Base-by-base conservation (phyloP, 2,797 vertebrate genomes). In the Microtus agrestis region DNA sequence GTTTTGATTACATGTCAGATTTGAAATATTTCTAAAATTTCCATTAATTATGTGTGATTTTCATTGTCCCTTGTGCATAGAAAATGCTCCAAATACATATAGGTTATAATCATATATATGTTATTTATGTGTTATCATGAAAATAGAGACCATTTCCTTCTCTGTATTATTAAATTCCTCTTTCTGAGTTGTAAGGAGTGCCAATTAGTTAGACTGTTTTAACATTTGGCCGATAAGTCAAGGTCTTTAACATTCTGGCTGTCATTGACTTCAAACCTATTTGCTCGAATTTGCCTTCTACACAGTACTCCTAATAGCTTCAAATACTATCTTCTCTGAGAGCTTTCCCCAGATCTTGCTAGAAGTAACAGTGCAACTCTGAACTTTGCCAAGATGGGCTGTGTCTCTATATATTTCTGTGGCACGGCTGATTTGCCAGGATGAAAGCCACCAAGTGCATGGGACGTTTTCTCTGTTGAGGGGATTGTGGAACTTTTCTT, bases 111-210 rank as follows among this genome's bases (percentile, higher is more conserved):
- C 54, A 56, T 48, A 29, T 76, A 25, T 25, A 43, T 51, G 43
- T 31, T 48, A 1, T 77, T 12, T 25, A 34, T 89, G 11, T 21
- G 65, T 92, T 23, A 59, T 48, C 54, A 56, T 56, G 8, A 8
- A 59, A 95, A 95, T 95, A 71, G 88, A 76, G 43, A 78, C 3
- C 4, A 77, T 69, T 92, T 97, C 12, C n/a, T 90, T 77, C 95
- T 87, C 59, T 87, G 37, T 93, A 15, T 63, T 86, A 63, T 85
- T 73, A 85, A 89, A 56, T 12, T 13, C 84, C 15, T 48, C 74
- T 92, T 37, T 81, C 48, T 82, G 34, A 95, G 12, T 87, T 91
- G 93, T 12, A 63, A 67, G 54, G 12, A 48, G 10, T 84, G 8
- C 31, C 61, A 0, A 29, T 87, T 92, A 74, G 2, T 92, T 87